phyloP scores from a whole-genome alignment of 2,113 vertebrate genomes.

The Rhinolophus ferrumequinum region DNA sequence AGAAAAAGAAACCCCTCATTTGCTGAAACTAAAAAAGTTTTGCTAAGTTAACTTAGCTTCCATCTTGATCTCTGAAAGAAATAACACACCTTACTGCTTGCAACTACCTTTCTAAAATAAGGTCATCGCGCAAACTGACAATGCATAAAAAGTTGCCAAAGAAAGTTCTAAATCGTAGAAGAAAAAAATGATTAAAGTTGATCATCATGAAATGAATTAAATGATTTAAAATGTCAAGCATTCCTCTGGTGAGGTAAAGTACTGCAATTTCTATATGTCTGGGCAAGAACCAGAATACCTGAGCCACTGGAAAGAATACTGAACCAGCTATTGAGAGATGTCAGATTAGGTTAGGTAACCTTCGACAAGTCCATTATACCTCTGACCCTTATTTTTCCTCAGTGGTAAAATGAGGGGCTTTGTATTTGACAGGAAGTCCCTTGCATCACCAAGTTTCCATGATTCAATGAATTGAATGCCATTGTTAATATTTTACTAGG shows the following conservation, averaged over 20 bases:
- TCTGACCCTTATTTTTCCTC: not conserved
- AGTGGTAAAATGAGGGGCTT: not conserved
- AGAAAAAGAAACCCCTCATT: constrained; percentile 69
- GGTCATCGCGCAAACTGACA: not conserved
- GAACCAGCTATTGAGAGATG: not conserved
- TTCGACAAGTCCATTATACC: not conserved
- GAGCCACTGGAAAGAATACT: not conserved
- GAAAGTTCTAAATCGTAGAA: not conserved
- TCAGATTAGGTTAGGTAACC: not conserved
- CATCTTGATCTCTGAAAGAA: constrained; percentile 5
- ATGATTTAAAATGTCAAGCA: constrained; percentile 10
- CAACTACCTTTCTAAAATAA: not conserved
- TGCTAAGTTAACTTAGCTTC: constrained; percentile 36
- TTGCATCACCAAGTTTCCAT: not conserved
- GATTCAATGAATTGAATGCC: not conserved
- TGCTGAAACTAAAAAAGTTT: constrained; percentile 65
- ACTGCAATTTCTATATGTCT: not conserved
- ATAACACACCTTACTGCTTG: not conserved
- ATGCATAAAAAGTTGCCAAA: not conserved
- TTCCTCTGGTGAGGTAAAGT: not conserved
- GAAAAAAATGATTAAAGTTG: not conserved
- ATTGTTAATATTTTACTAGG: constrained; percentile 3
- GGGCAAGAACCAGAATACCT: not conserved
- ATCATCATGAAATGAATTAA: constrained; percentile 6
- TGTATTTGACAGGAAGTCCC: not conserved